Evolutionary conservation across 2,797 vertebrate species (phyloP).

Genomic region (Rhinichthys osculus): DNA sequence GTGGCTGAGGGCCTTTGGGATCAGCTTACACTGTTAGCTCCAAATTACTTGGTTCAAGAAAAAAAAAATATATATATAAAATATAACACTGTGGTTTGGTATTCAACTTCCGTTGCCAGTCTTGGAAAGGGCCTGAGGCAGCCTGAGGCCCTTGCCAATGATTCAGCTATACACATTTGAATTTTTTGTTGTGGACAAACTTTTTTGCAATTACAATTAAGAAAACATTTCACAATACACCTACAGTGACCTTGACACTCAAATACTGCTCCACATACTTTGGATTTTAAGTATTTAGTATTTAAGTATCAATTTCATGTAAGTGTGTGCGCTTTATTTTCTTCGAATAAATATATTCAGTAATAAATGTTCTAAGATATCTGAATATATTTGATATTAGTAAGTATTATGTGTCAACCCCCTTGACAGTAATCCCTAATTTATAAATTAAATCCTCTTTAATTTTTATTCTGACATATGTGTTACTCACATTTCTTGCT

Average conservation of each 20-base stretch:
- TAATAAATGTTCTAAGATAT: background rate
- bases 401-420: slow-evolving; percentile 5
- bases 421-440: background rate
- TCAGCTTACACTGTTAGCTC: background rate
- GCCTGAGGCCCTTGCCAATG: background rate
- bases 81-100: background rate
- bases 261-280: background rate
- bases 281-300: background rate
- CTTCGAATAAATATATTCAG: no score
- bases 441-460: background rate
- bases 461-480: background rate
- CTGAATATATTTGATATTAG: background rate
- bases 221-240: background rate
- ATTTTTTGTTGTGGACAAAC: background rate
- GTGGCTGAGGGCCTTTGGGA: background rate
- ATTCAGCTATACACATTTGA: background rate
- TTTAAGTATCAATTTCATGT: slow-evolving; percentile 5
- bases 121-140: background rate
- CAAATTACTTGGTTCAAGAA: background rate
- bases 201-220: background rate
- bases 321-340: background rate
- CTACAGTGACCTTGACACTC: background rate
- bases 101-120: background rate
- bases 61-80: background rate
- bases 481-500: background rate